Evolutionary conservation across 2,888 invertebrate species (phyloP).

Genomic region (Xestoiulus laeticollis): DNA sequence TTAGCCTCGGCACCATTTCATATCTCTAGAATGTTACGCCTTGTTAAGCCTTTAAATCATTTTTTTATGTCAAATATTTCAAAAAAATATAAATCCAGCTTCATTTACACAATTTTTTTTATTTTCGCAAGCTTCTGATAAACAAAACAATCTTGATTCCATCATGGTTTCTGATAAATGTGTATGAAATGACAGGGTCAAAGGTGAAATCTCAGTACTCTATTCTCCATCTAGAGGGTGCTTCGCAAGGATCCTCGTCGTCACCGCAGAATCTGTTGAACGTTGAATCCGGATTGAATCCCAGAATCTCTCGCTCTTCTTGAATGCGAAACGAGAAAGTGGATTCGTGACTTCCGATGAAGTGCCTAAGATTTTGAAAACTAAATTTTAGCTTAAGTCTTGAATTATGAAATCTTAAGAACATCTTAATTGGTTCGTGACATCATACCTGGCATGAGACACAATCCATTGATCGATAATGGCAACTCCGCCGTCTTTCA

Average conservation of each 20-base stretch:
- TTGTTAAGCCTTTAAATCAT: too few species aligned
- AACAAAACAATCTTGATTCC: too few species aligned
- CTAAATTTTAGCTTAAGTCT: neutral
- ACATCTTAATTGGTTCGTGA: too few species aligned
- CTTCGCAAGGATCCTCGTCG: conserved; percentile 72
- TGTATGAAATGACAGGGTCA: neutral
- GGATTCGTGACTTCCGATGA: conserved; percentile 92
- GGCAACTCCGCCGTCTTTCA: conserved; percentile 85
- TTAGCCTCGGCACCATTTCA: too few species aligned
- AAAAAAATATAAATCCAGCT: too few species aligned
- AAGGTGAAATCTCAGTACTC: conserved; percentile 65
- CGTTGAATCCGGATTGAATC: conserved; percentile 80
- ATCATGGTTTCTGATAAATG: too few species aligned
- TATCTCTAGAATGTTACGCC: too few species aligned
- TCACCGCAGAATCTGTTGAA: conserved; percentile 86
- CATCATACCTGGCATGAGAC: conserved; percentile 75
- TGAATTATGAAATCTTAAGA: too few species aligned
- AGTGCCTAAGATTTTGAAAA: conserved; percentile 68
- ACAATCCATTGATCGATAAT: conserved; percentile 97
- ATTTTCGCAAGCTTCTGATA: too few species aligned
- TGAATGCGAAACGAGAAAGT: conserved; percentile 97
- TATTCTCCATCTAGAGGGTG: conserved; percentile 81
- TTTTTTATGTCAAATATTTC: too few species aligned
- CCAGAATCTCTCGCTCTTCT: conserved; percentile 95
- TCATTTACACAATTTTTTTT: too few species aligned